Evolutionary conservation across 2,888 invertebrate species (phyloP).

Genomic region (Tanytarsus gracilentus): DNA sequence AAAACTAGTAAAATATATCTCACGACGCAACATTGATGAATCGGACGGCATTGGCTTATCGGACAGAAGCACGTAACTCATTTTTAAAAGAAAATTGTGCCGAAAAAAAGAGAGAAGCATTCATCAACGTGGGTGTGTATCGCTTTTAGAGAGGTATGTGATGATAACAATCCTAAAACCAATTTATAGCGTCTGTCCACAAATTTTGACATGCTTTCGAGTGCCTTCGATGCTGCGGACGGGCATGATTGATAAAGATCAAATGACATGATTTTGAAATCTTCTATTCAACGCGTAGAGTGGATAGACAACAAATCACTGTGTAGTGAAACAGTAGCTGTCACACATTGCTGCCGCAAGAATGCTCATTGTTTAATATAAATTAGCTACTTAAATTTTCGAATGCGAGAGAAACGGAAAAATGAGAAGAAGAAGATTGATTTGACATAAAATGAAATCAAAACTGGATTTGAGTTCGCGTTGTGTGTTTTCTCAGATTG

Average conservation of each 20-base stretch:
- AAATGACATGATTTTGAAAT: conserved; percentile 9
- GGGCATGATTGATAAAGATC: too few relatives aligned
- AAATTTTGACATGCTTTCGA: too few relatives aligned
- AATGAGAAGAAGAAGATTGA: neutral
- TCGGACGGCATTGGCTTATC: neutral
- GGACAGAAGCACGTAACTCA: neutral
- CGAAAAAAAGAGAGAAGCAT: neutral
- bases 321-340: conserved; percentile 22
- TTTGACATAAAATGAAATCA: neutral
- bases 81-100: neutral
- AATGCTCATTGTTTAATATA: conserved; percentile 7
- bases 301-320: neutral
- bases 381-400: conserved; percentile 2
- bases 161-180: too few relatives aligned
- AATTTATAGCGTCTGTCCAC: too few relatives aligned
- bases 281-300: neutral
- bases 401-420: neutral
- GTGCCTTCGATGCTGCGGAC: too few relatives aligned
- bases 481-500: too few relatives aligned
- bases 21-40: neutral
- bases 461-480: neutral
- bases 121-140: conserved; percentile 25
- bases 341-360: neutral
- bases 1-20: neutral
- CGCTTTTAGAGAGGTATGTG: neutral